Base-by-base conservation (phyloP, 2,113 vertebrate species). In the Archocentrus centrarchus region DNA sequence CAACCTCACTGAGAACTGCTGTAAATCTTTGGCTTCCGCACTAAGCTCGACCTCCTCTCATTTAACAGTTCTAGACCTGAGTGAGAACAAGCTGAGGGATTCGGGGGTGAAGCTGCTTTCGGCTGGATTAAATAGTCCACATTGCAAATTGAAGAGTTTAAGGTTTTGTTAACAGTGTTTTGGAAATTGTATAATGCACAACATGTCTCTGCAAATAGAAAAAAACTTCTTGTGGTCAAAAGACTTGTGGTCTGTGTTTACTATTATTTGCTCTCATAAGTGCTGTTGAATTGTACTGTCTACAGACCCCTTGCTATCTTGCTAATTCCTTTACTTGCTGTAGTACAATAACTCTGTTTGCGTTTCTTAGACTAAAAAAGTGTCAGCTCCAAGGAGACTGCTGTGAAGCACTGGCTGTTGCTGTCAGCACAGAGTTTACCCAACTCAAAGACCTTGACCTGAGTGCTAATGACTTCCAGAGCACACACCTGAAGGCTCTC, bases 371-470 rank as follows among this genome's bases (percentile, higher is more conserved):
- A 60, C 57, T 89, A 24, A 70, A 66, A 7, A 79, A 82, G 3
- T 90, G 88, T 63, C 77, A 77, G 35, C 24, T 90, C 17, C 3
- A 62, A 63, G 83, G 83, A 44, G 44, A 53, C 11, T 90, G 90
- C 75, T 89, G 88, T 27, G 78, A 86, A 27, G 30, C 15, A 8
- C 82, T 93, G 66, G 85, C 89, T 20, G 53, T 3, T 47, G 91
- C 83, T 61, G 78, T 93, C 53, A 75, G 79, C 44, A 59, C 83
- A 55, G 80, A 59, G 6, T 80, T 66, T 13, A 89, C 86, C 11
- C 24, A 17, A 8, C 86, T 93, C 17, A 89, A 27, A 70, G 73
- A 85, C 50, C 66, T 93, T 75, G 88, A 93, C 27, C 75, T 93
- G 53, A 91, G 92, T 11, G 76, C 30, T 11, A 91, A 90, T 59